These are phyloP conservation scores for Crenuchus spilurus DNA, from an alignment of 2,797 vertebrate species.

Conservation along the genomic window DNA sequence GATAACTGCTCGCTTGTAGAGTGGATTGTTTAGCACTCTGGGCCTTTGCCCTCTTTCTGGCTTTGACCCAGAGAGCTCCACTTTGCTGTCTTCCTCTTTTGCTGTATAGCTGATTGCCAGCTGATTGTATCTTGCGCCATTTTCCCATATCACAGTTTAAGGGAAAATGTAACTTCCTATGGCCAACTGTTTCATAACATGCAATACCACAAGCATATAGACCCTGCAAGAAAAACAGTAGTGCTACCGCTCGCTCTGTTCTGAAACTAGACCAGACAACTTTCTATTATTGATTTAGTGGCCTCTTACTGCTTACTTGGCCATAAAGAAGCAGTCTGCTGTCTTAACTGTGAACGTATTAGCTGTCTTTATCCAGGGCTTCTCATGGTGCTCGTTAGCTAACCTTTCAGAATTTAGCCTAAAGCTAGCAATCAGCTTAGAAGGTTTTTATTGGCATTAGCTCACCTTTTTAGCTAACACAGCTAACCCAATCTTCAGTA, in stretches of 20 bases:
- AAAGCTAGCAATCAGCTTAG: background rate
- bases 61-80: background rate
- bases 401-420: background rate
- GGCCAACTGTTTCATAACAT: background rate
- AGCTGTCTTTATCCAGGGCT: background rate
- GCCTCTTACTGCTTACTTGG: background rate
- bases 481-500: background rate
- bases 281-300: background rate
- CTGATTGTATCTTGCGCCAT: background rate
- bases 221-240: background rate
- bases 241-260: background rate
- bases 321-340: background rate
- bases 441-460: background rate
- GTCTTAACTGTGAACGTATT: background rate
- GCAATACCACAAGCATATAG: background rate
- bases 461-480: slow-evolving; percentile 8
- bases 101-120: background rate
- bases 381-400: background rate
- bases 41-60: background rate
- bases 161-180: background rate
- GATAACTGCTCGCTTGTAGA: background rate
- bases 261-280: background rate
- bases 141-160: background rate
- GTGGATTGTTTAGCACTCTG: background rate
- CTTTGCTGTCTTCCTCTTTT: background rate